Conservation (phyloP, 2,797 vertebrate species). For the Monodelphis domestica region DNA sequence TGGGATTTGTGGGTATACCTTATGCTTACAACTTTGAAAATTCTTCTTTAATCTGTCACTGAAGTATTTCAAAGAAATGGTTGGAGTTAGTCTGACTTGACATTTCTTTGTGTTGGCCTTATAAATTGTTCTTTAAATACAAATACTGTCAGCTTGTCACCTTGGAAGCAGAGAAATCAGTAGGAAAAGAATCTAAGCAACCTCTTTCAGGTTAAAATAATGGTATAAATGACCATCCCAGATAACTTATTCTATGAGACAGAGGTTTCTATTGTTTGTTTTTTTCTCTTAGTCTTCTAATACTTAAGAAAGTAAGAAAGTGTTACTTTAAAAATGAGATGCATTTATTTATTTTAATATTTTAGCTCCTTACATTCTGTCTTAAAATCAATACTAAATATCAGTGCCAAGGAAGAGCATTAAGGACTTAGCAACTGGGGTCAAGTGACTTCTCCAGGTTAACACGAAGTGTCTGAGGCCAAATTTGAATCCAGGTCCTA, state of each 20-base stretch:
- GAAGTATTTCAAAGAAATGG: conserved; percentile 31
- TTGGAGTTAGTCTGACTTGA: conserved; percentile 1
- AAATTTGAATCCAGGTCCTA: too few relatives aligned
- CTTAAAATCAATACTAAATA: too few relatives aligned
- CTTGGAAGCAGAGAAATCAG: not conserved
- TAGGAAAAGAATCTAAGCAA: not conserved
- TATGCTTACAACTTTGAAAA: not conserved
- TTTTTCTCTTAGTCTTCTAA: not conserved
- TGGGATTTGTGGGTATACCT: not conserved
- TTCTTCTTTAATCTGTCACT: conserved; percentile 11
- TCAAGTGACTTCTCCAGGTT: too few relatives aligned
- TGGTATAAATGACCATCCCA: not conserved
- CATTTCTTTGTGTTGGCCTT: conserved; percentile 31
- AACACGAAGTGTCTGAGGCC: too few relatives aligned
- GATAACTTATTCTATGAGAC: not conserved
- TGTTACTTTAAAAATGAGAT: not conserved
- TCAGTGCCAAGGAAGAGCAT: too few relatives aligned
- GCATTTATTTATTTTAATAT: too few relatives aligned
- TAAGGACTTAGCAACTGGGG: too few relatives aligned
- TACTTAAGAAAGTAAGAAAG: not conserved
- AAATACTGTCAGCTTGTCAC: conserved; percentile 13
- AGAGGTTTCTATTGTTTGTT: not conserved
- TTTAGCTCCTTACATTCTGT: too few relatives aligned
- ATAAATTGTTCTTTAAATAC: conserved; percentile 44
- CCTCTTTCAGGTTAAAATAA: not conserved